Evolutionary conservation across 2,888 invertebrate species (phyloP).

Genomic region (Lysandra bellargus): DNA sequence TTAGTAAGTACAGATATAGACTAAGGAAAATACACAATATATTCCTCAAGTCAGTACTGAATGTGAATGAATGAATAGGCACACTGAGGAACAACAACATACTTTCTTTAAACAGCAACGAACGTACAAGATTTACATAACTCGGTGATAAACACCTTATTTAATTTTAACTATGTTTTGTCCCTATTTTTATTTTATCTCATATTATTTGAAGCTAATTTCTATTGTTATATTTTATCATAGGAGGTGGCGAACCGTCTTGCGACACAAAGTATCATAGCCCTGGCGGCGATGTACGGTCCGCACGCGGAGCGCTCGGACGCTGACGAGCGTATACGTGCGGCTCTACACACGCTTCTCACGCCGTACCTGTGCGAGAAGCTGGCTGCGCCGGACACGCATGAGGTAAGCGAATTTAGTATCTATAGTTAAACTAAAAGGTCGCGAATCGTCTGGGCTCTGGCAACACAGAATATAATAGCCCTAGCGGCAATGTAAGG

Average conservation of each 20-base stretch:
- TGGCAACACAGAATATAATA: constrained; percentile 89
- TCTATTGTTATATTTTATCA: neutral
- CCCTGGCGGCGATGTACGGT: constrained; percentile 90
- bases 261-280: constrained; percentile 91
- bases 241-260: constrained; percentile 95
- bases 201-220: neutral
- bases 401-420: constrained; percentile 81
- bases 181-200: too few species aligned
- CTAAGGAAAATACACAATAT: too few species aligned
- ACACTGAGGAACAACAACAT: too few species aligned
- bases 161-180: too few species aligned
- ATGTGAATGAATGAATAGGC: too few species aligned
- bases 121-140: too few species aligned
- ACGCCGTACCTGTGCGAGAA: constrained; percentile 93
- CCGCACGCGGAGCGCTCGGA: constrained; percentile 78
- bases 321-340: constrained; percentile 77
- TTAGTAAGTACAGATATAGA: too few species aligned
- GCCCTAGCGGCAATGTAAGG: constrained; percentile 92
- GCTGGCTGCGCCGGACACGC: constrained; percentile 85
- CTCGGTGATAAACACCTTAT: too few species aligned
- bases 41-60: too few species aligned
- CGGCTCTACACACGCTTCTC: constrained; percentile 83
- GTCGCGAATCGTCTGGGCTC: constrained; percentile 88
- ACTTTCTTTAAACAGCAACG: too few species aligned
- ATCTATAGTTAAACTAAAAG: constrained; percentile 54